phyloP scores from a whole-genome alignment of 2,797 vertebrate genomes.

The Brachymystax lenok region DNA sequence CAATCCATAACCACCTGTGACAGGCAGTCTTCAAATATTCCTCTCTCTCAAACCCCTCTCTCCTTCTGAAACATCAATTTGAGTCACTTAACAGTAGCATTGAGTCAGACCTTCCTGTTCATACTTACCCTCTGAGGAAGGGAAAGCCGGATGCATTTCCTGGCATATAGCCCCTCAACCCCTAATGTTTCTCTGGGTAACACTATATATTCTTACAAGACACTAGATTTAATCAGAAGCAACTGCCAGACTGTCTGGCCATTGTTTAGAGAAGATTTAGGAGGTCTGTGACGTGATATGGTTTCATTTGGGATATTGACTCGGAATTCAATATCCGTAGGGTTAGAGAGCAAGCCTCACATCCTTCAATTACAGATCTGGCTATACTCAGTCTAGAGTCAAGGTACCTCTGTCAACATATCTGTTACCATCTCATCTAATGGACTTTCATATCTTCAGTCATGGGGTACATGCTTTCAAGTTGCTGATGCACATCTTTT shows the following conservation, averaged over 20 bases:
- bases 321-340: not conserved
- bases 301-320: not conserved
- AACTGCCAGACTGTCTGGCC: not conserved
- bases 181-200: no score
- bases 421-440: no score
- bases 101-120: constrained; percentile 24
- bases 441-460: no score
- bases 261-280: not conserved
- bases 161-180: no score
- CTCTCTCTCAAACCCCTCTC: constrained; percentile 19
- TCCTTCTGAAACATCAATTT: constrained; percentile 22
- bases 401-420: no score
- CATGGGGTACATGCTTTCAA: no score
- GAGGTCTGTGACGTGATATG: not conserved
- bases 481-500: no score
- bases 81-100: constrained; percentile 27
- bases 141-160: no score
- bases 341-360: not conserved
- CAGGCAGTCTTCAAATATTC: constrained; percentile 37
- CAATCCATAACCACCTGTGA: constrained; percentile 29
- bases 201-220: no score
- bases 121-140: not conserved
- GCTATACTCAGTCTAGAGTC: no score
- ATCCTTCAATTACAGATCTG: no score
- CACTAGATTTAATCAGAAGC: not conserved